Evolutionary conservation across 2,113 vertebrate species (phyloP), one percentile per base, ranked within the genome.

Genomic region (Alethe castanea): DNA sequence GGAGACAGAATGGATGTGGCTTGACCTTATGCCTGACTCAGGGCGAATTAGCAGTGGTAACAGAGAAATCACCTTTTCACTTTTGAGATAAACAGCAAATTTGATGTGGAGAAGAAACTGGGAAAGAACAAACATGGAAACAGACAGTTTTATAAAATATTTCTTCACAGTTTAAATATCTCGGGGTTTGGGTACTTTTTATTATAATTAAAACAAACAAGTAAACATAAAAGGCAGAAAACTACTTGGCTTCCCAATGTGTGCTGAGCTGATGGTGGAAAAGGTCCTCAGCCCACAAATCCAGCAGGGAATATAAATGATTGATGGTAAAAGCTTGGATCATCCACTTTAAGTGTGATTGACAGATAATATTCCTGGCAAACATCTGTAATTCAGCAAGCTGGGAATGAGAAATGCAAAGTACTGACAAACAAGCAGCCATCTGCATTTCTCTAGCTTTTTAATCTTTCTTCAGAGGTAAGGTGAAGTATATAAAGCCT

Each of bases 291-390:
- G 35, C 42, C 50, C 26, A 54, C 42, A 65, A 29, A 90, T 88
- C 66, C 83, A 71, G 40, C 57, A 61, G 85, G 62, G 69, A 76
- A 38, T 56, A 85, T 57, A 81, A 92, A 77, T 81, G 79, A 81
- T 85, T 90, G 61, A 93, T 93, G 76, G 79, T 88, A 78, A 93
- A 93, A 96, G 88, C 90, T 96, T 96, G 90, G 82, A 74, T 96
- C 90, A 94, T 96, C 86, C 80, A 53, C 70, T 71, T 77, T 16
- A 48, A 84, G 70, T 91, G 66, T 94, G 96, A 94, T 82, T 78
- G 74, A 89, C 69, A 69, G 54, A 69, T 79, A 44, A 60, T 25
- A 40, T 95, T 88, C 61, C 72, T 91, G 66, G 78, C 74, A 92
- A 86, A 64, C 4, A 14, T 44, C n/a, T 96, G 82, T 85, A 81